Evolutionary conservation across 2,797 vertebrate species (phyloP), one percentile per base, ranked within the genome.

Genomic region (Chelon labrosus): DNA sequence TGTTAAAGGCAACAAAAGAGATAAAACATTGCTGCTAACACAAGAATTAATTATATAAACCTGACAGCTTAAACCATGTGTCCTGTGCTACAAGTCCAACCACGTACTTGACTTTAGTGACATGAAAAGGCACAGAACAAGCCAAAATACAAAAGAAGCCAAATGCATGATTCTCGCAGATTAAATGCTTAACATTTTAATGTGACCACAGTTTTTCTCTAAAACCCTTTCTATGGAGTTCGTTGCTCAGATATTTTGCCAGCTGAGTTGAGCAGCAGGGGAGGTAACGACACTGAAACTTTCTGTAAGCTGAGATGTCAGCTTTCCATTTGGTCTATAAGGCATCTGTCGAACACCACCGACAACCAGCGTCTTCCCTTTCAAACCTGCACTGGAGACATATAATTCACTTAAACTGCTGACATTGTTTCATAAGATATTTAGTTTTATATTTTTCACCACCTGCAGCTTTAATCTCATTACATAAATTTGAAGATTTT

Each of bases 241-340:
- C 5, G 20, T 61, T 49, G 59, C 65, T 65, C 14, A 54, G 74
- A 54, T 75, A 70, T 83, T 75, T 83, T 79, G 61, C 71, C 65
- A 65, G 63, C 57, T 81, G 54, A 56, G 58, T 60, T 67, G 53
- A 84, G 74, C 67, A 72, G 83, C 75, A 75, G 73, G 70, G 70
- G 64, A 83, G 27, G 60, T 67, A 77, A 86, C 82, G 67, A 51
- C 75, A 79, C 66, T 59, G 81, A 85, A 83, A 90, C 77, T 66
- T 76, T 62, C 65, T 63, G 39, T 67, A 52, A 79, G 78, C 67
- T 85, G 81, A 84, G 82, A 60, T 68, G 78, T 87, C 76, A 88
- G 69, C 74, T 79, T 54, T 77, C 65, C 59, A 70, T 73, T 64
- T 50, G 50, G 64, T 82, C 76, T 74, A 70, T 77, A 56, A 85